phyloP scores from a whole-genome alignment of 2,113 vertebrate genomes.

The Hippopotamus amphibius region DNA sequence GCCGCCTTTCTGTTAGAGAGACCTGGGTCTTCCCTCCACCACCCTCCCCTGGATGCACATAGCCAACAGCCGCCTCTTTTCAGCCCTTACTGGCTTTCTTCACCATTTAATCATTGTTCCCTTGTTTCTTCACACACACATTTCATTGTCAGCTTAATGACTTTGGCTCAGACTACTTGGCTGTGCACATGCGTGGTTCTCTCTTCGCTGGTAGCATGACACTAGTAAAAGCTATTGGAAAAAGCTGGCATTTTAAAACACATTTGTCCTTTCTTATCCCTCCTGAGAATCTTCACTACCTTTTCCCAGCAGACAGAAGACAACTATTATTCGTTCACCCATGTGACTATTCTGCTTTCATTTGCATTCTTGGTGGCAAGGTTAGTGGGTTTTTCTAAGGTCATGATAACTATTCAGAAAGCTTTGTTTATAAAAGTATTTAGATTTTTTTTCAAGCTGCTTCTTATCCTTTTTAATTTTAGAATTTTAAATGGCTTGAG shows the following conservation, averaged over 20 bases:
- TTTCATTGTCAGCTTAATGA: conserved; percentile 2
- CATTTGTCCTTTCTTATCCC: not conserved
- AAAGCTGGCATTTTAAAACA: not conserved
- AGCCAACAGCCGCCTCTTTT: not conserved
- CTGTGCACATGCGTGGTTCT: not conserved
- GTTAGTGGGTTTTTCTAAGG: not conserved
- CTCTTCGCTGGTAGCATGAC: not conserved
- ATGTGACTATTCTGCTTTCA: not conserved
- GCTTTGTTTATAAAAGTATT: not conserved
- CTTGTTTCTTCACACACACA: not conserved
- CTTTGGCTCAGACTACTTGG: not conserved
- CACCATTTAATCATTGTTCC: not conserved
- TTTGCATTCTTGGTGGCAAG: not conserved
- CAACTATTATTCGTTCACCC: not conserved
- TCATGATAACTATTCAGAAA: not conserved
- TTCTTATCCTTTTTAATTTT: not conserved
- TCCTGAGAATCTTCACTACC: not conserved
- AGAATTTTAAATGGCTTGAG: not conserved
- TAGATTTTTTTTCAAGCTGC: not conserved
- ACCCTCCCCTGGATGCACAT: not conserved
- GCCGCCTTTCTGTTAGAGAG: not conserved
- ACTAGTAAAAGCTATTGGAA: not conserved
- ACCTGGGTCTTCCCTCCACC: not conserved
- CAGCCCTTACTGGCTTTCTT: not conserved
- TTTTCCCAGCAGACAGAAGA: not conserved